phyloP scores from a whole-genome alignment of 2,888 invertebrate genomes.

The Eudemis profundana region DNA sequence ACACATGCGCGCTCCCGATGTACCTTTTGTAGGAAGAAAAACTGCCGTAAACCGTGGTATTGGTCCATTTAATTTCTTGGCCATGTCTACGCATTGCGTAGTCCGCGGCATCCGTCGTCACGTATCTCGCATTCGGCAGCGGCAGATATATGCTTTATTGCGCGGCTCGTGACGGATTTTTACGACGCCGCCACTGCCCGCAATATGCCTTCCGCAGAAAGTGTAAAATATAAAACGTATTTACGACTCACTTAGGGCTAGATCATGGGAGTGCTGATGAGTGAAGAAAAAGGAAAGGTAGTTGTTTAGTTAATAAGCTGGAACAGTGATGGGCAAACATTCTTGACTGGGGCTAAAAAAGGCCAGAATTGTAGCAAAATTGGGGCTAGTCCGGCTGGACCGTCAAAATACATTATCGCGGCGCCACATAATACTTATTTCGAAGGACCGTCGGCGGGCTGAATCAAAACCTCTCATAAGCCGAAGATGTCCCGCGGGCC shows the following conservation, averaged over 20 bases:
- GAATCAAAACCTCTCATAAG: no score
- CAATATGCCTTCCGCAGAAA: constrained; percentile 47
- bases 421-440: no score
- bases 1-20: no score
- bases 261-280: background rate
- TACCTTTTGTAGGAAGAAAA: no score
- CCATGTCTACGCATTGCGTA: constrained; percentile 44
- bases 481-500: no score
- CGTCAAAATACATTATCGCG: no score
- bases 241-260: constrained; percentile 23
- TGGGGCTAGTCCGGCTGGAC: no score
- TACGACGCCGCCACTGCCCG: constrained; percentile 66
- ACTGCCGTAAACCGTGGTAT: no score
- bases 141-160: constrained; percentile 71
- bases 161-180: constrained; percentile 69
- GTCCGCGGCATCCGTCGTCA: constrained; percentile 52
- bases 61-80: background rate
- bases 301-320: background rate
- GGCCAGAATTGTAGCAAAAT: no score
- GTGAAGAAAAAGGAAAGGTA: constrained; percentile 1
- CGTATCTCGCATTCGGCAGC: constrained; percentile 72
- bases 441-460: no score
- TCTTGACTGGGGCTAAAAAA: background rate
- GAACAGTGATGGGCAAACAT: background rate
- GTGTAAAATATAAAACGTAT: constrained; percentile 38